phyloP scores from a whole-genome alignment of 92 coral and sea anemone genomes.

The Zoanthus sansibaricus region DNA sequence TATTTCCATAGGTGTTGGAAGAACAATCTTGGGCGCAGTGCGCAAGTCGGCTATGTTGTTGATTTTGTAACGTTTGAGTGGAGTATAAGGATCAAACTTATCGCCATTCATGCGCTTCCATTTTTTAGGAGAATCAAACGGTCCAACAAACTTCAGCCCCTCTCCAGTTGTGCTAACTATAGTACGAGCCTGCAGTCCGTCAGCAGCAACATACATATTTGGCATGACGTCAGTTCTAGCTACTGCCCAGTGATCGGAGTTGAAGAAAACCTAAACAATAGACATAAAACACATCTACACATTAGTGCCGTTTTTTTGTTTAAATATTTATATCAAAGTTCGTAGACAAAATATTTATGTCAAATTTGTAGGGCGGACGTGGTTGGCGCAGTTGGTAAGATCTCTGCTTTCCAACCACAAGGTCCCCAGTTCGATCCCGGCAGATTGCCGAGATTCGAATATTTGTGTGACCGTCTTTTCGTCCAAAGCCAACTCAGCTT shows the following conservation, averaged over 20 bases:
- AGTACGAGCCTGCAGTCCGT: constrained; percentile 77
- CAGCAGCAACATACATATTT: constrained; percentile 83
- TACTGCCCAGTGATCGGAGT: constrained; percentile 51
- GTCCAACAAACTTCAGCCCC: constrained; percentile 76
- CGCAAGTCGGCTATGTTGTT: constrained; percentile 56
- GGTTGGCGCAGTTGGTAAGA: too few species aligned
- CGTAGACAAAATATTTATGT: too few species aligned
- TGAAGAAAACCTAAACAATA: constrained; percentile 37
- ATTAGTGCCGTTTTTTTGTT: too few species aligned
- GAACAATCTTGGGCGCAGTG: constrained; percentile 74
- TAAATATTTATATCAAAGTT: too few species aligned
- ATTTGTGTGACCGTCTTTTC: too few species aligned
- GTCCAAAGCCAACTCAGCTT: too few species aligned
- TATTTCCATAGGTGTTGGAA: constrained; percentile 87
- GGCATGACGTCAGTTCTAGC: constrained; percentile 96
- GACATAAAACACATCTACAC: too few species aligned
- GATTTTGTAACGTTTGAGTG: constrained; percentile 68
- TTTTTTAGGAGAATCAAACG: constrained; percentile 66
- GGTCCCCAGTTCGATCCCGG: too few species aligned
- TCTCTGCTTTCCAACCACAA: too few species aligned
- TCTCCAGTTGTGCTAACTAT: constrained; percentile 81
- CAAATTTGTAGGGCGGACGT: too few species aligned
- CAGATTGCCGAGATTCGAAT: too few species aligned
- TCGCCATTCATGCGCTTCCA: constrained; percentile 83
- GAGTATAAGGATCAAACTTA: constrained; percentile 76